A percentile compares a stretch with the other conserved stretches of the same genome.
Evolutionary conservation across 2,797 vertebrate species (phyloP).

Genomic region (Leptatherina wallacei): DNA sequence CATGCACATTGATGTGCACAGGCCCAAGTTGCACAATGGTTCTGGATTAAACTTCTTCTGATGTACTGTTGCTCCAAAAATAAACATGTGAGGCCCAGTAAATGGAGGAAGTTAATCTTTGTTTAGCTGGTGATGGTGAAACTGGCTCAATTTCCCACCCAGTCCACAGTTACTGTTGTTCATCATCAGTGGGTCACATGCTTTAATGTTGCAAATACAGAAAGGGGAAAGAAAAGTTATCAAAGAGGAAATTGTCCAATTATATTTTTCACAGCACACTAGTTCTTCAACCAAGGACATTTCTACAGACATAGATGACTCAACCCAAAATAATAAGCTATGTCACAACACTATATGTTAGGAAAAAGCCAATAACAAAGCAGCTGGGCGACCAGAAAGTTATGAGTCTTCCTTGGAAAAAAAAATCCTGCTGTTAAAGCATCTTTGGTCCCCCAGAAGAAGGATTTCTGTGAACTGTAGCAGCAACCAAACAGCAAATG

Average conservation of each 20-base stretch:
- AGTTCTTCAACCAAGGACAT: slow-evolving; percentile 16
- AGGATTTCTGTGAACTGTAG: slow-evolving; percentile 34
- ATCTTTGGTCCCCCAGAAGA: slow-evolving; percentile 17
- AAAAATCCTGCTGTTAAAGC: slow-evolving; percentile 23
- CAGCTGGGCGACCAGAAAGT: slow-evolving; percentile 1
- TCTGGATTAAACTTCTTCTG: not conserved
- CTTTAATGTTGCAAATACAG: slow-evolving; percentile 13
- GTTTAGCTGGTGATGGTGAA: slow-evolving; percentile 43
- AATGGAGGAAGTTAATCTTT: slow-evolving; percentile 66
- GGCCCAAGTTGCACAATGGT: slow-evolving; percentile 26
- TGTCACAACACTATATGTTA: slow-evolving; percentile 1
- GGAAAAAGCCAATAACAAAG: slow-evolving; percentile 33
- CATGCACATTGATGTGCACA: not conserved
- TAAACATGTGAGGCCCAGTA: slow-evolving; percentile 35
- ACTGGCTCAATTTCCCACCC: slow-evolving; percentile 32
- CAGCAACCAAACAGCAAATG: slow-evolving; percentile 26
- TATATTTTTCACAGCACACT: not conserved
- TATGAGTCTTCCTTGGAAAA: slow-evolving; percentile 28
- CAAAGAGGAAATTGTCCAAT: not conserved
- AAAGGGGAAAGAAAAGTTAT: slow-evolving; percentile 1
- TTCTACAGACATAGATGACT: slow-evolving; percentile 25
- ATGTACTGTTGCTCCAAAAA: slow-evolving; percentile 37
- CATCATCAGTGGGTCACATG: slow-evolving; percentile 11
- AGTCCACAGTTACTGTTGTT: slow-evolving; percentile 37
- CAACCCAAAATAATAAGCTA: not conserved